Conservation (phyloP, 2,888 invertebrate genomes). For the Bombylius major region DNA sequence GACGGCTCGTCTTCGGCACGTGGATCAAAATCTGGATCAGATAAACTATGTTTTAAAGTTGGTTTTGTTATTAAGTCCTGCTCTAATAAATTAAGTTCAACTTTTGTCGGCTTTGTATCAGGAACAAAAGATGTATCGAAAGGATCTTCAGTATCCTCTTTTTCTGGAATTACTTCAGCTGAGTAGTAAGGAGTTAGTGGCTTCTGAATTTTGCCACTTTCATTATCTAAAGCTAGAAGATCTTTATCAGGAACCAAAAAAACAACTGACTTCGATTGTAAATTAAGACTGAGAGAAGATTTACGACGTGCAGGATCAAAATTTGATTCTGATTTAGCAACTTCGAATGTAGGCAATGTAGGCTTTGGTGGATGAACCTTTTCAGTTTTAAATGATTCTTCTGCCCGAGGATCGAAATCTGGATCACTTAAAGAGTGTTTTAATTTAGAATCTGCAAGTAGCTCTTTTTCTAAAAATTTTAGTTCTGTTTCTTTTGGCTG, state of each 20-base stretch:
- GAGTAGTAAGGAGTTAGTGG: conserved; percentile 71
- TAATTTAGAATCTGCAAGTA: conserved; percentile 44
- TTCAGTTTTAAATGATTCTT: conserved; percentile 23
- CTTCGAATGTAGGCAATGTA: conserved; percentile 10
- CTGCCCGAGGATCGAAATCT: conserved; percentile 71
- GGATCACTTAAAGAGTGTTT: conserved; percentile 53
- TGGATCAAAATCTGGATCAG: conserved; percentile 50
- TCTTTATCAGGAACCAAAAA: conserved; percentile 49
- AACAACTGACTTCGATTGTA: conserved; percentile 44
- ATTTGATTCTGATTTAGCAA: neutral
- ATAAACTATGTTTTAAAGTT: conserved; percentile 43
- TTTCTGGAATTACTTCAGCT: conserved; percentile 27
- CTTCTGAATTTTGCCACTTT: conserved; percentile 48
- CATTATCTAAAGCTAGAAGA: conserved; percentile 44
- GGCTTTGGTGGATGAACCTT: conserved; percentile 13
- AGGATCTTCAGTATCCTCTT: conserved; percentile 54
- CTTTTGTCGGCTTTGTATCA: conserved; percentile 60
- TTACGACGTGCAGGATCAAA: conserved; percentile 39
- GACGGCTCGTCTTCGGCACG: conserved; percentile 27
- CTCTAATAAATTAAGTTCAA: conserved; percentile 64
- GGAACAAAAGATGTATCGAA: conserved; percentile 79
- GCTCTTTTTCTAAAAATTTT: conserved; percentile 64
- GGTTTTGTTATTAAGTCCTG: conserved; percentile 49
- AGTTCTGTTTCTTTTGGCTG: conserved; percentile 67
- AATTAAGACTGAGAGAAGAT: conserved; percentile 47